Evolutionary conservation across 2,888 invertebrate genomes (phyloP), one percentile per base, ranked within the genome.

Genomic region (Globia sparganii): DNA sequence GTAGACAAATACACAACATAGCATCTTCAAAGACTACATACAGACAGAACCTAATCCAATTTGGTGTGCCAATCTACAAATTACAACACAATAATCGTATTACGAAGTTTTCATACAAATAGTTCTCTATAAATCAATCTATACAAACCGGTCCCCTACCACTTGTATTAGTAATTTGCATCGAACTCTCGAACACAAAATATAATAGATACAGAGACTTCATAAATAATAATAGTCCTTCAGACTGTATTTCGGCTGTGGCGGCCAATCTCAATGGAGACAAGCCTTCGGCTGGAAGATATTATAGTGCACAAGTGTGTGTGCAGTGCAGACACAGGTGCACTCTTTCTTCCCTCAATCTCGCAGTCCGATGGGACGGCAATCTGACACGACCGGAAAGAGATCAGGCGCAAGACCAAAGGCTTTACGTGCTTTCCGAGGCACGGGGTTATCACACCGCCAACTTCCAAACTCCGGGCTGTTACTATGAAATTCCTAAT

Each of bases 41-140:
- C 58, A 78, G 77, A 49, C 64, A 34, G 21, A 72, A n/a, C 40
- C 75, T 21, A 75, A 76, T 65, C 58, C 56, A 53, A 84, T 86
- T 86, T 15, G 66, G 34, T 67, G 18, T 43, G 75, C 84, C 73
- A 84, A 84, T 84, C 67, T 71, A 69, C 61, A 74, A 84, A 79
- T 84, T 79, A 83, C 62, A 28, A 46, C 68, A 67, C n/a, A 72
- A 72, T 74, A 84, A 86, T 79, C 62, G 59, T n/a, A 79, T 86
- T 74, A 84, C 58, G 25, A 84, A 86, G 75, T 84, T 84, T 84
- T 80, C 84, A 86, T 76, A 86, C 84, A 76, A 86, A 84, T 83
- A 84, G 84, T 73, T 65, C 9, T 40, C 68, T 56, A 79, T 84
- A 86, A 84, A 84, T 84, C 75, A 86, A 84, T 86, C 58, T 11